Evolutionary conservation across 2,888 invertebrate genomes (phyloP).

Genomic region (Elgonia sp.): DNA sequence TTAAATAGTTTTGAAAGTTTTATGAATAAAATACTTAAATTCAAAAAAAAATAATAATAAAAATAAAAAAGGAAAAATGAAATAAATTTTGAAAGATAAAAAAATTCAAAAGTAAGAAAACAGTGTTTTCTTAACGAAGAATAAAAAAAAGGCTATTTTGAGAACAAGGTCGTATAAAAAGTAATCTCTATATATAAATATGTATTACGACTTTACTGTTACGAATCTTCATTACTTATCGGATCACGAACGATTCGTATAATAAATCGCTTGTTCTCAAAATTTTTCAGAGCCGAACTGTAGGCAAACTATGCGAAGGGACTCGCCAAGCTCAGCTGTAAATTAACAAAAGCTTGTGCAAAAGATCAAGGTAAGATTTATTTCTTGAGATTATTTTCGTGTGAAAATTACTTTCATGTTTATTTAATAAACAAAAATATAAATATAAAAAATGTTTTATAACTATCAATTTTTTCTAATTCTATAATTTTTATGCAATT

Average conservation of each 20-base stretch:
- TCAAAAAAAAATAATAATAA: no score
- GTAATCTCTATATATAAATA: constrained; percentile 47
- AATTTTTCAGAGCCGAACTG: constrained; percentile 93
- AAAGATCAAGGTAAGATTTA: constrained; percentile 86
- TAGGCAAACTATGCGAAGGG: constrained; percentile 97
- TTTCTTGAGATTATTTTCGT: not conserved
- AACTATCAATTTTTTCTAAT: no score
- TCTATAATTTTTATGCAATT: no score
- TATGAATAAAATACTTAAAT: no score
- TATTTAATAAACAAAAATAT: no score
- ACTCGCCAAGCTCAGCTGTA: constrained; percentile 94
- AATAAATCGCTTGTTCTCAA: constrained; percentile 69
- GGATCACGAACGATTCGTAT: constrained; percentile 55
- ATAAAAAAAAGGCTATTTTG: not conserved
- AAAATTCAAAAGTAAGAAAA: no score
- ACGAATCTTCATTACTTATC: constrained; percentile 54
- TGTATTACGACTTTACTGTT: constrained; percentile 48
- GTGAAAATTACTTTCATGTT: not conserved
- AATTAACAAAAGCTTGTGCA: constrained; percentile 93
- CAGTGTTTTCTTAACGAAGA: not conserved
- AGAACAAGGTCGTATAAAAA: constrained; percentile 19
- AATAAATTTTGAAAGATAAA: no score
- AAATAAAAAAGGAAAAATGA: no score
- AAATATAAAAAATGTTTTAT: no score
- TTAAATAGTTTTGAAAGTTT: no score